Evolutionary conservation across 2,888 invertebrate genomes (phyloP), one percentile per base, ranked within the genome.

Genomic region (Athalia rosae): DNA sequence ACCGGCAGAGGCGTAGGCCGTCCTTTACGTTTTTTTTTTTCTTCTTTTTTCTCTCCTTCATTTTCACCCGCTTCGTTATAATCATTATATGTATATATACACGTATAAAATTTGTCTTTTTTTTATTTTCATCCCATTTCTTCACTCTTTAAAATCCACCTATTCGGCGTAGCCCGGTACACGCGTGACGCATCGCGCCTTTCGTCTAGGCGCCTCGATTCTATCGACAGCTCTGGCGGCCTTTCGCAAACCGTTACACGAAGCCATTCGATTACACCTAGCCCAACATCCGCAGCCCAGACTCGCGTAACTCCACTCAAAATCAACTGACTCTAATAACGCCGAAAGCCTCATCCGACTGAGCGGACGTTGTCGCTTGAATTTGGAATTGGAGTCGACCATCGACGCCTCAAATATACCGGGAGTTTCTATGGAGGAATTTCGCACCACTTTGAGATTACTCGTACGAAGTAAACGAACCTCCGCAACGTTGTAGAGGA

Each of bases 191-290:
- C 61, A 61, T 48, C 74, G 28, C 74, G 28, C 61, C 74, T 61
- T 74, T 74, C 74, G 74, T 74, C 74, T 61, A 74, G 71, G 71
- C 45, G 71, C 58, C 58, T 48, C 47, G 74, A 62, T 61, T 74
- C 15, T 74, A 50, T 61, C 28, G 61, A 28, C 28, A 28, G 28
- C 28, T 28, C n/a, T n/a, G n/a, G n/a, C 47, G 61, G 61, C 74
- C 74, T 74, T 74, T 74, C 74, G 74, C 61, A 41, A 74, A 74
- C 74, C 74, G 74, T 74, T 74, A 74, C 3, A 59, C 74, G 62
- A 74, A 74, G 74, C 15, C 48, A 61, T 61, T 61, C 74, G 61
- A 62, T 74, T 48, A 62, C 59, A 50, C 58, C 61, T 59, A 62
- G 58, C 74, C 61, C 73, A 15, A 74, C 48, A 28, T 28, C 28